Evolutionary conservation across 2,888 invertebrate species (phyloP).

Genomic region (Atethmia centrago): DNA sequence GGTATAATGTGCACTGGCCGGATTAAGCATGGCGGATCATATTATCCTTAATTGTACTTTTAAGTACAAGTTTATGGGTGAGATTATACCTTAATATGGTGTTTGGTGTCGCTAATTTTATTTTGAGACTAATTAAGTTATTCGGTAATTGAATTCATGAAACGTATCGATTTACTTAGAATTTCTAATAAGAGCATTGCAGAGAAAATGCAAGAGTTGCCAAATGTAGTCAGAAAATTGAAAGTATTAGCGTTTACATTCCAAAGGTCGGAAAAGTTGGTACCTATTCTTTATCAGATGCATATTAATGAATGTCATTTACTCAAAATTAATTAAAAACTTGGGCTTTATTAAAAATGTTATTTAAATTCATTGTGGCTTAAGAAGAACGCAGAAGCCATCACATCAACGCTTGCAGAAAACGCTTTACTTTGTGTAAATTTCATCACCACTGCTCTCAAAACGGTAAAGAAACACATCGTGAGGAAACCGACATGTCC

Average conservation of each 20-base stretch:
- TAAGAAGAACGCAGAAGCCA: background rate
- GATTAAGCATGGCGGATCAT: slow-evolving; percentile 85
- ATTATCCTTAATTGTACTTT: slow-evolving; percentile 86
- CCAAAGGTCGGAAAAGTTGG: background rate
- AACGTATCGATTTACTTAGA: slow-evolving; percentile 19
- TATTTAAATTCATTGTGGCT: background rate
- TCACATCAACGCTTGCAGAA: slow-evolving; percentile 16
- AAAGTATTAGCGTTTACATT: background rate
- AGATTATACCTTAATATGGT: slow-evolving; percentile 69
- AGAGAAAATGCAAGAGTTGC: background rate
- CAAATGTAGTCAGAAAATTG: background rate
- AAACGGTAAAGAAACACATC: too few relatives aligned
- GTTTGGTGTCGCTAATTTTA: slow-evolving; percentile 68
- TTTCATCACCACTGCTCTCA: too few relatives aligned
- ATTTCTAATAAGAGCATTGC: background rate
- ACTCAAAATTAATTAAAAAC: background rate
- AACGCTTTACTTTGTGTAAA: too few relatives aligned
- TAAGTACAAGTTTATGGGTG: slow-evolving; percentile 83
- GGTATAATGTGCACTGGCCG: slow-evolving; percentile 84
- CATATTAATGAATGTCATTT: background rate
- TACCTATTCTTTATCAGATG: background rate
- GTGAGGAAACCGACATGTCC: too few relatives aligned
- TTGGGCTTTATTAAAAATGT: background rate
- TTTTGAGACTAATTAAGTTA: slow-evolving; percentile 46
- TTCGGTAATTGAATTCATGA: slow-evolving; percentile 49